Evolutionary conservation across 2,888 invertebrate genomes (phyloP), one percentile per base, ranked within the genome.

Genomic region (Synergus gifuensis): DNA sequence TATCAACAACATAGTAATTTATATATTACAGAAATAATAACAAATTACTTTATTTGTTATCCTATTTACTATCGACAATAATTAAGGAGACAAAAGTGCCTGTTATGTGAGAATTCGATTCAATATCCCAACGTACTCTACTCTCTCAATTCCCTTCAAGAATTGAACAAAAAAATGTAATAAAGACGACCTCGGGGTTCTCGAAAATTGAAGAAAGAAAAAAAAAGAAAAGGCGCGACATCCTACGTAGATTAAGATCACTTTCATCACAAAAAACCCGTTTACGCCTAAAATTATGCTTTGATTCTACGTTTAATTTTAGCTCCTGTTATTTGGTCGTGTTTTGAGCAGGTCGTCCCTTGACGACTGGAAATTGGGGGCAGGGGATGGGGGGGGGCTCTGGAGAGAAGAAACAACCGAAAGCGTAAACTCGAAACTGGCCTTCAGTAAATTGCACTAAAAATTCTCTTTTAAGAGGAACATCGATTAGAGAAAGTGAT

Each of bases 301-400:
- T 84, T 78, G 54, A 54, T 73, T 73, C 28, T 73, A 73, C 73
- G 49, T 79, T 82, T 83, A 83, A 81, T 83, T 73, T 73, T 78
- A 83, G 82, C 83, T 83, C 83, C 80, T 64, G 77, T 82, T 84
- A 84, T 84, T 84, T 84, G 84, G 84, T 82, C 82, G 82, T 81
- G 77, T 82, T 80, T 84, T 84, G 84, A 84, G 84, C 84, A 84
- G 82, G 84, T 79, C 81, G 81, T 82, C 81, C 80, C 76, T 36
- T 67, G 63, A 82, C 80, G 82, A 82, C 78, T 80, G 81, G 80
- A 76, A 82, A 82, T 73, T 58, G 54, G 54, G 54, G 54, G 36
- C 28, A 28, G 73, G 54, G 54, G 54, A n/a, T 49, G 2, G 2
- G 9, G 36, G 36, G 73, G n/a, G 11, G 14, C 54, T 73, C 54